phyloP scores from a whole-genome alignment of 1,140 invertebrate species.

The Cryptotermes secundus region DNA sequence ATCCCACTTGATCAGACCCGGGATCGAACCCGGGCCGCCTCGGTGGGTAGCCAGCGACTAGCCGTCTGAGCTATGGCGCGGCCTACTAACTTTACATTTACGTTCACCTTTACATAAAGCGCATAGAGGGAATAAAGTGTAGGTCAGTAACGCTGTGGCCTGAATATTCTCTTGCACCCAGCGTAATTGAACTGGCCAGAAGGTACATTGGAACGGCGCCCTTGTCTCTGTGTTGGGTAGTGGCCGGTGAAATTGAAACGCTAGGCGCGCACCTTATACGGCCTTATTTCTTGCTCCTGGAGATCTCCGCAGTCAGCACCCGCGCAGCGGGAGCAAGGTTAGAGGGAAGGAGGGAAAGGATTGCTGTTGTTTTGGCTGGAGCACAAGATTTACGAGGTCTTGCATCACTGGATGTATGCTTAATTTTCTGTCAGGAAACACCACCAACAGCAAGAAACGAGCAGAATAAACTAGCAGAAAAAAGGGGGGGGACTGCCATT shows the following conservation, averaged over 20 bases:
- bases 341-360: not conserved
- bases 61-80: no score
- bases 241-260: constrained; percentile 10
- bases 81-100: no score
- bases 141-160: no score
- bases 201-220: not conserved
- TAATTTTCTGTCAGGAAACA: constrained; percentile 8
- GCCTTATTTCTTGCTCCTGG: constrained; percentile 1
- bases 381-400: constrained; percentile 11
- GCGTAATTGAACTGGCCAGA: no score
- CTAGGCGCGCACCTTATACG: not conserved
- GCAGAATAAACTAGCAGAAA: not conserved
- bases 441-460: constrained; percentile 9
- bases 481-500: not conserved
- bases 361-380: constrained; percentile 18
- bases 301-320: not conserved
- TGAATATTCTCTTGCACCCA: no score
- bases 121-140: no score
- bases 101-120: no score
- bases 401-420: constrained; percentile 11
- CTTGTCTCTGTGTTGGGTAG: not conserved
- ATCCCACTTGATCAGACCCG: no score
- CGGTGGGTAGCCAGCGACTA: no score
- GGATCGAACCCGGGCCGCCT: no score
- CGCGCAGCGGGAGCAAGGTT: not conserved